Conservation (phyloP, 2,888 invertebrate genomes). For the Papilio demoleus region DNA sequence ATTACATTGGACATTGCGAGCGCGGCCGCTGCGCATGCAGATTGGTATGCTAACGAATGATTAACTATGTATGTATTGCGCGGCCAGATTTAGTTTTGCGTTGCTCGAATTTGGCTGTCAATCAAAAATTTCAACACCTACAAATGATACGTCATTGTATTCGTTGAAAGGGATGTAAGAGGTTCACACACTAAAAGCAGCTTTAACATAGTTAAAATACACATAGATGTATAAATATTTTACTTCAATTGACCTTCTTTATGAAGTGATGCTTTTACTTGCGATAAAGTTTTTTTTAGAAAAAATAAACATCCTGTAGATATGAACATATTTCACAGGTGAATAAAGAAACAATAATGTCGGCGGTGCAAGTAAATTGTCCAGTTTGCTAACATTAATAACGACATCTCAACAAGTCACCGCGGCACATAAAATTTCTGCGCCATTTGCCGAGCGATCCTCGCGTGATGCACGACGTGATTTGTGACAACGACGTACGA, state of each 20-base stretch:
- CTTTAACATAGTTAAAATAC: no score
- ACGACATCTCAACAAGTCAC: constrained; percentile 49
- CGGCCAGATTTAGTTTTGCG: constrained; percentile 51
- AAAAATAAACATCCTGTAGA: constrained; percentile 19
- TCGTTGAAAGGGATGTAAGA: not conserved
- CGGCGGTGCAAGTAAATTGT: constrained; percentile 42
- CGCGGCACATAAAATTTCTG: constrained; percentile 49
- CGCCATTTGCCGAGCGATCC: constrained; percentile 58
- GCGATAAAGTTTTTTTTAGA: not conserved
- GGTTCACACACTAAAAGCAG: not conserved
- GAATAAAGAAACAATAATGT: constrained; percentile 41
- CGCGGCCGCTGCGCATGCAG: constrained; percentile 76
- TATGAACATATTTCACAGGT: constrained; percentile 27
- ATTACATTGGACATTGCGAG: constrained; percentile 69
- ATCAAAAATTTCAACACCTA: constrained; percentile 36
- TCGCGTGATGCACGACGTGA: constrained; percentile 54
- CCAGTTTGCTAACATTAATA: constrained; percentile 45
- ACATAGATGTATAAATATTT: no score
- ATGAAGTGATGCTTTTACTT: no score
- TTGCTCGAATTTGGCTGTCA: constrained; percentile 41
- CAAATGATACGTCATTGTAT: constrained; percentile 10
- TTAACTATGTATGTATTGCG: constrained; percentile 75
- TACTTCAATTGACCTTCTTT: no score
- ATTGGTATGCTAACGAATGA: constrained; percentile 81
- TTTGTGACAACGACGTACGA: constrained; percentile 51